Conservation (phyloP, 2,888 invertebrate species). For the Tenthredo amoena region DNA sequence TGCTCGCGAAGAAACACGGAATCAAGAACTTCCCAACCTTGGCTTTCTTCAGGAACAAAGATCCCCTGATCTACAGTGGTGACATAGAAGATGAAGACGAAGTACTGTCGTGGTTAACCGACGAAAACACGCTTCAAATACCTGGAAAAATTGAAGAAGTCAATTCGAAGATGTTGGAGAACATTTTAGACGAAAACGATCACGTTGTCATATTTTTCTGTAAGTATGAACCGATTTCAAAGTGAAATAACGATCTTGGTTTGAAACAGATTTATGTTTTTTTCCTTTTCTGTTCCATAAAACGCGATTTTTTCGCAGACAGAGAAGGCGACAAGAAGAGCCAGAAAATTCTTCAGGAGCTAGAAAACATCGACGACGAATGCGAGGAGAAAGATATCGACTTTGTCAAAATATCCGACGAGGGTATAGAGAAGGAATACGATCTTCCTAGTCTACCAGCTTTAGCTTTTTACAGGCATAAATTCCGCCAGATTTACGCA, state of each 20-base stretch:
- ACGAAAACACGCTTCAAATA: constrained; percentile 93
- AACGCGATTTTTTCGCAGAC: constrained; percentile 80
- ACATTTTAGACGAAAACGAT: constrained; percentile 91
- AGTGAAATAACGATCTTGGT: neutral
- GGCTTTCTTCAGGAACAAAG: constrained; percentile 95
- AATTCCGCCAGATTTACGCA: constrained; percentile 92
- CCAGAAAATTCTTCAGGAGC: constrained; percentile 91
- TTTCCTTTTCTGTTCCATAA: neutral
- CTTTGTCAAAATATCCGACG: constrained; percentile 95
- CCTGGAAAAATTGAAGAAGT: constrained; percentile 97
- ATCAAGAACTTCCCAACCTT: constrained; percentile 92
- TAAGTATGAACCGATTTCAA: constrained; percentile 79
- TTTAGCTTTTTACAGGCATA: constrained; percentile 92
- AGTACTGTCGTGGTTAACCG: constrained; percentile 94
- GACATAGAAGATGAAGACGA: constrained; percentile 95
- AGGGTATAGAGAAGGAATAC: constrained; percentile 92
- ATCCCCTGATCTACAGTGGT: constrained; percentile 91
- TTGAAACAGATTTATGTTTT: constrained; percentile 12
- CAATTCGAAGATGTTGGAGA: constrained; percentile 93
- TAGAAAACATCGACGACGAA: constrained; percentile 96
- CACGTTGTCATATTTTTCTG: constrained; percentile 96
- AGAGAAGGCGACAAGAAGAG: constrained; percentile 94
- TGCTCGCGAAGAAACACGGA: constrained; percentile 90
- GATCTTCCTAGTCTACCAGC: constrained; percentile 90
- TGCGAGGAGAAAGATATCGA: constrained; percentile 95